These are phyloP conservation scores for Margaritifera margaritifera DNA, from an alignment of 2,888 invertebrate species.

Conservation along the genomic window DNA sequence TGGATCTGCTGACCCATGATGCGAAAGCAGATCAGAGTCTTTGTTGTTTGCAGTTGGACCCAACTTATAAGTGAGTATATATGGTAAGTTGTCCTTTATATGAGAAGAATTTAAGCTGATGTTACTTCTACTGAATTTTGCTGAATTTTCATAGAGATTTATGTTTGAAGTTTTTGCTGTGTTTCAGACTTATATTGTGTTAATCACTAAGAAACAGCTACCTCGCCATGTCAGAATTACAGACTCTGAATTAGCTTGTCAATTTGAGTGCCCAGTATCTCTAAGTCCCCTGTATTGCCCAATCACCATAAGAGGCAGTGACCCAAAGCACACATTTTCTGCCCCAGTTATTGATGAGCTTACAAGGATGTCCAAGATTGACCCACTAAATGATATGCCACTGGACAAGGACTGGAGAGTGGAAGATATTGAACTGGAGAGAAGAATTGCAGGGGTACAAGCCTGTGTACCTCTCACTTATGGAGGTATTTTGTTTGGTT, in stretches of 20 bases:
- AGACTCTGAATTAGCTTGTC: conserved; percentile 52
- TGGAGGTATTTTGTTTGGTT: conserved; percentile 52
- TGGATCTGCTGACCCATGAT: too few species aligned
- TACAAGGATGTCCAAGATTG: conserved; percentile 66
- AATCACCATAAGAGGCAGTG: conserved; percentile 63
- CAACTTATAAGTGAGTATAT: too few species aligned
- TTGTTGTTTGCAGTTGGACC: too few species aligned
- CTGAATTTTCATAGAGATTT: background rate
- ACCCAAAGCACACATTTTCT: conserved; percentile 67
- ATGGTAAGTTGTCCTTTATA: too few species aligned
- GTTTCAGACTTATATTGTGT: conserved; percentile 61
- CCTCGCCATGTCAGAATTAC: conserved; percentile 64
- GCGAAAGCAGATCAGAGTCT: too few species aligned
- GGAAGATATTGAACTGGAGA: conserved; percentile 63
- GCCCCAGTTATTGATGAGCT: conserved; percentile 65
- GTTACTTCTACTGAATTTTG: too few species aligned
- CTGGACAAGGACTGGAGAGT: conserved; percentile 61
- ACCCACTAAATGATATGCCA: conserved; percentile 63
- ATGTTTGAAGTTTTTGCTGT: conserved; percentile 4
- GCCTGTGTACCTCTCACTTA: conserved; percentile 62
- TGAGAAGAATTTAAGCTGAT: too few species aligned
- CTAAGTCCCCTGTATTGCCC: conserved; percentile 66
- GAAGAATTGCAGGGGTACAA: conserved; percentile 53
- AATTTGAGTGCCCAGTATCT: conserved; percentile 69
- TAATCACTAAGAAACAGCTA: conserved; percentile 59